These are phyloP conservation scores for Xiphorhynchus elegans DNA, from an alignment of 2,113 vertebrate genomes.

Conservation along the genomic window DNA sequence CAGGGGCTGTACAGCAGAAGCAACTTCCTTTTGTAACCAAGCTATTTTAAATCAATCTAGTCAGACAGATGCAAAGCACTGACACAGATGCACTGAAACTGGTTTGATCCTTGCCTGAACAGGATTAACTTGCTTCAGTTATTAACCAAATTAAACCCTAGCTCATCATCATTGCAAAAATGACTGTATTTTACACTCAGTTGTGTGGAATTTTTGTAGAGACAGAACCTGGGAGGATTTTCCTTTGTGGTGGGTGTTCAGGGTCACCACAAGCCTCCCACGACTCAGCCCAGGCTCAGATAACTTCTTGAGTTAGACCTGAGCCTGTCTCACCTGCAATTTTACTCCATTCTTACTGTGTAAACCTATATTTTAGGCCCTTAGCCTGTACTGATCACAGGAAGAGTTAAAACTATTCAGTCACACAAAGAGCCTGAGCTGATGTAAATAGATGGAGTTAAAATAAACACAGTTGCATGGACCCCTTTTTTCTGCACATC, in stretches of 20 bases:
- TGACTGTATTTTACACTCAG: background rate
- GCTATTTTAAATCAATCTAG: background rate
- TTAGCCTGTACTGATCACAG: background rate
- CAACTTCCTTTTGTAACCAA: background rate
- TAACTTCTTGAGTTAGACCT: background rate
- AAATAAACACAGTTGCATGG: background rate
- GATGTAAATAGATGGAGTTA: background rate
- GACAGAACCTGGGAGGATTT: background rate
- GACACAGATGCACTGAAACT: conserved; percentile 29
- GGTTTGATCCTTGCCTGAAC: conserved; percentile 46
- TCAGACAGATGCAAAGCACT: conserved; percentile 32
- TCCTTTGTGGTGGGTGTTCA: background rate
- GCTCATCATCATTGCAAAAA: conserved; percentile 34
- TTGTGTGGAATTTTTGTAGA: background rate
- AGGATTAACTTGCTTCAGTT: conserved; percentile 50
- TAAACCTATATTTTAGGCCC: background rate
- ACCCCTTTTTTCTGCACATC: background rate
- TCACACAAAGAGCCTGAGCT: background rate
- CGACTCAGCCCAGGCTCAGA: background rate
- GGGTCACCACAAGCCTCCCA: background rate
- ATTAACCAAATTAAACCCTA: conserved; percentile 45
- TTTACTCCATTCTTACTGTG: background rate
- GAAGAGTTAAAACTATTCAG: background rate
- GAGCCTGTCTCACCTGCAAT: background rate
- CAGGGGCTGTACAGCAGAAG: background rate